These are phyloP conservation scores for Acronicta psi DNA, from an alignment of 2,888 invertebrate genomes.

Conservation along the genomic window DNA sequence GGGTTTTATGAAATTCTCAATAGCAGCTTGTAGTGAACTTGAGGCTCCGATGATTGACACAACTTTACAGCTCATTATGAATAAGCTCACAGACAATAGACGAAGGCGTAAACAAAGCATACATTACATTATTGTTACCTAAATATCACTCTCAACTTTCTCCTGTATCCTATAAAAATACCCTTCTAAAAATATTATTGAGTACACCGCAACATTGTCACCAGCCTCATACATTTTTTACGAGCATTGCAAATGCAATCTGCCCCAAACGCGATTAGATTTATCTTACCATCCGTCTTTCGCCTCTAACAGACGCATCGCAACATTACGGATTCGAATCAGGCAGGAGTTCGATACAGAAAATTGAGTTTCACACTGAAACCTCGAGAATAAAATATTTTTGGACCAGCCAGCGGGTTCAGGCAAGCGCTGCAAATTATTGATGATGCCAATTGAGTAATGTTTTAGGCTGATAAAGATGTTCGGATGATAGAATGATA, in stretches of 20 bases:
- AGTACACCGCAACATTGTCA: background rate
- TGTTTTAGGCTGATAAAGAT: conserved; percentile 11
- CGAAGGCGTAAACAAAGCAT: too few species aligned
- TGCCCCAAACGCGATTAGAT: conserved; percentile 43
- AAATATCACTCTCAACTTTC: too few species aligned
- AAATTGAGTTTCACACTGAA: conserved; percentile 79
- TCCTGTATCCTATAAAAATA: too few species aligned
- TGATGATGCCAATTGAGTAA: conserved; percentile 49
- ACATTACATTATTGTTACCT: too few species aligned
- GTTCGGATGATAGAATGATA: too few species aligned
- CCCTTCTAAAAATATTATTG: background rate
- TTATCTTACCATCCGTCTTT: conserved; percentile 52
- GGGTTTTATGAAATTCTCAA: too few species aligned
- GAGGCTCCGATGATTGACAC: too few species aligned
- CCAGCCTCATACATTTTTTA: conserved; percentile 28
- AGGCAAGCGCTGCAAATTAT: conserved; percentile 67
- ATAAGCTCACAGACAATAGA: too few species aligned
- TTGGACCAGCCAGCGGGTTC: conserved; percentile 51
- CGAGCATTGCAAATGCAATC: conserved; percentile 47
- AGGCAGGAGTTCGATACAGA: conserved; percentile 75
- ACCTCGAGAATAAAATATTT: conserved; percentile 69
- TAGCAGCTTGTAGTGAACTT: too few species aligned
- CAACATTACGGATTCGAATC: conserved; percentile 67
- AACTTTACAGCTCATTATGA: too few species aligned
- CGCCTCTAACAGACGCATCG: conserved; percentile 57